phyloP scores from a whole-genome alignment of 2,113 vertebrate genomes.

The Alexandromys fortis region DNA sequence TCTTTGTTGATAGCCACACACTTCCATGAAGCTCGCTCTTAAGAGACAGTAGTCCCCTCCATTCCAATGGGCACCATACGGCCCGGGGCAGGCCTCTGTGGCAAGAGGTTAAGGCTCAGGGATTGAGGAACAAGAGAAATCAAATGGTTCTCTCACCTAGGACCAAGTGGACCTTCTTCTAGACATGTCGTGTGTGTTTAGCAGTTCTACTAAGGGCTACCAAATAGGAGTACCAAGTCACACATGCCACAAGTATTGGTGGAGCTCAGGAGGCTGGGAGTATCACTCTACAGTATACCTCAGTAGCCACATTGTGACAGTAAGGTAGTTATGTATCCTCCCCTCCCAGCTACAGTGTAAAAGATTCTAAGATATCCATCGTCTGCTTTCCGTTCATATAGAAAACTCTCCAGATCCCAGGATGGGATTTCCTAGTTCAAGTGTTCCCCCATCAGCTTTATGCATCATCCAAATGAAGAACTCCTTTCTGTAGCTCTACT shows the following conservation, averaged over 20 bases:
- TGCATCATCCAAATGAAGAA: background rate
- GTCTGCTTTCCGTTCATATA: constrained; percentile 25
- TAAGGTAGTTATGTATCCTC: background rate
- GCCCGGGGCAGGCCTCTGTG: no score
- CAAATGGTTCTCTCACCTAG: background rate
- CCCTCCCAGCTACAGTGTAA: constrained; percentile 40
- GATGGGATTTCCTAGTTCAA: background rate
- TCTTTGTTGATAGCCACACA: background rate
- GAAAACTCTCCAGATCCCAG: constrained; percentile 47
- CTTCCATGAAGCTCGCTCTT: background rate
- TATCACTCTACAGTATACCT: background rate
- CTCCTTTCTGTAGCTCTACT: background rate
- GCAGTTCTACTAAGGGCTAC: background rate
- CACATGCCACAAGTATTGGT: background rate
- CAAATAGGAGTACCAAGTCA: background rate
- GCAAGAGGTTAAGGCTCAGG: background rate
- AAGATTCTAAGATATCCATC: constrained; percentile 55
- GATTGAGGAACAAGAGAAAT: background rate
- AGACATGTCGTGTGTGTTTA: background rate
- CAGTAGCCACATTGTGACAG: background rate
- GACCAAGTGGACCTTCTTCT: background rate
- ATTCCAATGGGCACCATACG: background rate
- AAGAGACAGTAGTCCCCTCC: background rate
- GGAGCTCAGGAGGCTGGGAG: background rate
- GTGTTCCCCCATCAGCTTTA: background rate